Evolutionary conservation across 2,888 invertebrate genomes (phyloP).

Genomic region (Noctua comes): DNA sequence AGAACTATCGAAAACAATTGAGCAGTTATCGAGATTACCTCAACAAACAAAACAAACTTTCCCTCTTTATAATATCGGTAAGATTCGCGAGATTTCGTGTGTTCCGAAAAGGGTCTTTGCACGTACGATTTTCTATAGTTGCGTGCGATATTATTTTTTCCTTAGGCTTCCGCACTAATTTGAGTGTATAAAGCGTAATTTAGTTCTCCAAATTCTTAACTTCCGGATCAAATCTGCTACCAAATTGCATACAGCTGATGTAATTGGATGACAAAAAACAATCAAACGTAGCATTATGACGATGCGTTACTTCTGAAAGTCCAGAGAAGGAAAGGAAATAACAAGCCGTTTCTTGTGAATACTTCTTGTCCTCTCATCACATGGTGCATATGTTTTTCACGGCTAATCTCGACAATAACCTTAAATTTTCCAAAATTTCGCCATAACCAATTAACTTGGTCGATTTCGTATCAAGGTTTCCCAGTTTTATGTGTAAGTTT

Average conservation of each 20-base stretch:
- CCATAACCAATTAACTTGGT: background rate
- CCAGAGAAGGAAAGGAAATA: background rate
- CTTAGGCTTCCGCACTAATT: background rate
- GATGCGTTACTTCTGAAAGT: background rate
- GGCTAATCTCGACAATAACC: background rate
- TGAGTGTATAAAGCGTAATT: background rate
- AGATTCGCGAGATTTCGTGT: slow-evolving; percentile 43
- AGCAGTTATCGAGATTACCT: slow-evolving; percentile 64
- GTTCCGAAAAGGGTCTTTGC: slow-evolving; percentile 41
- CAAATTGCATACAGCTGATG: background rate
- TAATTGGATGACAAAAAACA: background rate
- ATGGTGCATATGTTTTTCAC: background rate
- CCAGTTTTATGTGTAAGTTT: slow-evolving; percentile 8
- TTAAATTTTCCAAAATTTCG: background rate
- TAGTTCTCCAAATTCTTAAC: background rate
- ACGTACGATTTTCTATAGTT: slow-evolving; percentile 8
- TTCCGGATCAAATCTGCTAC: background rate
- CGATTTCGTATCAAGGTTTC: slow-evolving; percentile 14
- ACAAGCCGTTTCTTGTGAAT: background rate
- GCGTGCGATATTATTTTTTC: slow-evolving; percentile 11
- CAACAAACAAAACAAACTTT: slow-evolving; percentile 64
- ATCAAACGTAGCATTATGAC: background rate
- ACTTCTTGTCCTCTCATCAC: background rate
- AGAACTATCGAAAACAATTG: slow-evolving; percentile 64
- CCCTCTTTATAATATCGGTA: slow-evolving; percentile 55